Evolutionary conservation across 2,888 invertebrate species (phyloP), one percentile per base, ranked within the genome.

Genomic region (Eudemis profundana): DNA sequence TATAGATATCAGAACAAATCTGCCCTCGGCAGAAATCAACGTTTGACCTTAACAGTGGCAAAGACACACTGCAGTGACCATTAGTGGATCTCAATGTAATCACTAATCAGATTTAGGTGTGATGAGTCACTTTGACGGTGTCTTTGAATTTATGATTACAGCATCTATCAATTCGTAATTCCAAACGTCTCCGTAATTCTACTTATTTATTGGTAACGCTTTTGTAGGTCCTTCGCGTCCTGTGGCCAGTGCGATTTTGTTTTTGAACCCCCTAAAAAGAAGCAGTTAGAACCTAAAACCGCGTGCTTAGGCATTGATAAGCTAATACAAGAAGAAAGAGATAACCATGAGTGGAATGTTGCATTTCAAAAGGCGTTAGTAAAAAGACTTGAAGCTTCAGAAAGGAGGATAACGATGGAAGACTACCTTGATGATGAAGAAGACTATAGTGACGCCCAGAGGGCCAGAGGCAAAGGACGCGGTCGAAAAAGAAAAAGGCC

Each of bases 281-380:
- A 4, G 27, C 4, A 27, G 12, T 23, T 54, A 42, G 5, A 54
- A 38, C 54, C 21, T 12, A 40, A 54, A 12, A 23, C 15, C 3
- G 40, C 54, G 4, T 54, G 54, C 17, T 42, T 42, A 27, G 54
- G 54, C 3, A 19, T 54, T 15, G 54, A 54, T n/a, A 54, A 42
- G 42, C 42, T 54, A 17, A 42, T 54, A n/a, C 40, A 38, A 27
- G 54, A 54, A 54, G 27, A 54, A 23, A 27, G 54, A 27, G 40
- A 54, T 12, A 54, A 54, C 17, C 54, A 54, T 27, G 42, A 54
- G n/a, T 54, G 54, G 54, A 54, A 54, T 27, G 54, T 54, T 15
- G 54, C 54, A 12, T 54, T 54, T 54, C 54, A 54, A 42, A 54
- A 54, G 27, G 54, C 54, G 14, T 42, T 54, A 42, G 54, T 54